Evolutionary conservation across 2,888 invertebrate genomes (phyloP).

Genomic region (Bembecia ichneumoniformis): DNA sequence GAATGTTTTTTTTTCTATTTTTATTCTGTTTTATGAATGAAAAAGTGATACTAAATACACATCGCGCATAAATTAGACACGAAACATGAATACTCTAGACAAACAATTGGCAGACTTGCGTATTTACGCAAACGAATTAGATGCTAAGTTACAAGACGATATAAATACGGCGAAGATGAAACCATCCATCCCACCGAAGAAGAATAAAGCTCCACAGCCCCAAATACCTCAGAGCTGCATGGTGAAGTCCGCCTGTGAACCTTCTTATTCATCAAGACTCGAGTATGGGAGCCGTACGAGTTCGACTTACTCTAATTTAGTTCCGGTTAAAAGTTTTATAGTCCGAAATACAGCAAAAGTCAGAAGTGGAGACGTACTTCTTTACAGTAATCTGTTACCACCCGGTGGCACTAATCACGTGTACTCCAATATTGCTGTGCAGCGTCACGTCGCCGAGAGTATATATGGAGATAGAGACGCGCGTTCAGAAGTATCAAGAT

Average conservation of each 20-base stretch:
- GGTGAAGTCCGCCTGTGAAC: slow-evolving; percentile 80
- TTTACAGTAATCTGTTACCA: slow-evolving; percentile 62
- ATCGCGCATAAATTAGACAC: neutral
- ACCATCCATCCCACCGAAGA: slow-evolving; percentile 64
- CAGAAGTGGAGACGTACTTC: slow-evolving; percentile 56
- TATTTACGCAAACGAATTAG: slow-evolving; percentile 64
- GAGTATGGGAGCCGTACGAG: slow-evolving; percentile 64
- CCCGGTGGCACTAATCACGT: slow-evolving; percentile 66
- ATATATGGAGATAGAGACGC: slow-evolving; percentile 54
- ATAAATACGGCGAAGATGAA: slow-evolving; percentile 60
- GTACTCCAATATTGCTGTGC: slow-evolving; percentile 59
- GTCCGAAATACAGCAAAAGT: slow-evolving; percentile 52
- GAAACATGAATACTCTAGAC: slow-evolving; percentile 57
- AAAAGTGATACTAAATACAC: neutral
- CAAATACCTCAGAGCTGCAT: slow-evolving; percentile 85
- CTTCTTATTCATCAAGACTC: slow-evolving; percentile 82
- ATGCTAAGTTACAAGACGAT: slow-evolving; percentile 64
- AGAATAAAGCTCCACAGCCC: slow-evolving; percentile 57
- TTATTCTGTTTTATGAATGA: neutral
- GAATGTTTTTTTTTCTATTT: neutral
- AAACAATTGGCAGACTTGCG: slow-evolving; percentile 61
- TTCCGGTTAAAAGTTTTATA: slow-evolving; percentile 67
- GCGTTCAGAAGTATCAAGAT: slow-evolving; percentile 60
- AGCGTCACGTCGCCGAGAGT: slow-evolving; percentile 69
- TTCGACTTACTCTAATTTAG: slow-evolving; percentile 63